Evolutionary conservation across 2,888 invertebrate species (phyloP).

Genomic region (Gnatocerus cornutus): DNA sequence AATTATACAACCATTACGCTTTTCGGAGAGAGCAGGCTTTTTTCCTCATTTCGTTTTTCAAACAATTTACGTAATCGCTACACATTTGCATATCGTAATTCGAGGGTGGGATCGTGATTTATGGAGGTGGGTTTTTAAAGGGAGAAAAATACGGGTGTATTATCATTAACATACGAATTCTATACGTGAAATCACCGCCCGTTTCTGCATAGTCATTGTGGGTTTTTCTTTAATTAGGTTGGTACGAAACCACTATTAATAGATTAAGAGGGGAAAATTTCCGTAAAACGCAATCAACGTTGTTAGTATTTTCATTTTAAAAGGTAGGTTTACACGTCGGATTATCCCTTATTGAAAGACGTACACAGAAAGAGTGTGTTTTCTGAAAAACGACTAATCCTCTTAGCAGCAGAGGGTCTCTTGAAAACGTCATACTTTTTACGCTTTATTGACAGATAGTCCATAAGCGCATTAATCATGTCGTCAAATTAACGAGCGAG

Average conservation of each 20-base stretch:
- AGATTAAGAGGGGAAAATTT: conserved; percentile 3
- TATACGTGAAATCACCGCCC: not conserved
- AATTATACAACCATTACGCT: conserved; percentile 26
- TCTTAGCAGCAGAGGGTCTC: conserved; percentile 32
- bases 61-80: conserved; percentile 40
- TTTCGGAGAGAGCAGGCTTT: conserved; percentile 13
- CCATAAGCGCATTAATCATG: conserved; percentile 37
- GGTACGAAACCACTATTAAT: not conserved
- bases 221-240: conserved; percentile 7
- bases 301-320: conserved; percentile 32
- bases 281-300: conserved; percentile 23
- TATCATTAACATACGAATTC: conserved; percentile 28
- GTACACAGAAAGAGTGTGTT: conserved; percentile 28
- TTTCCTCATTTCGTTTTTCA: conserved; percentile 38
- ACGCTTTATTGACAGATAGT: conserved; percentile 30
- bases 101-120: conserved; percentile 34
- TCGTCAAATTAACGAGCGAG: conserved; percentile 8
- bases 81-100: conserved; percentile 43
- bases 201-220: conserved; percentile 4
- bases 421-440: conserved; percentile 33
- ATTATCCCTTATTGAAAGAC: conserved; percentile 37
- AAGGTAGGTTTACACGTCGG: conserved; percentile 26
- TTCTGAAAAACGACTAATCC: conserved; percentile 41
- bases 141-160: conserved; percentile 4
- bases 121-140: conserved; percentile 16